Conservation (phyloP, 2,113 vertebrate genomes). For the Rostratula benghalensis region DNA sequence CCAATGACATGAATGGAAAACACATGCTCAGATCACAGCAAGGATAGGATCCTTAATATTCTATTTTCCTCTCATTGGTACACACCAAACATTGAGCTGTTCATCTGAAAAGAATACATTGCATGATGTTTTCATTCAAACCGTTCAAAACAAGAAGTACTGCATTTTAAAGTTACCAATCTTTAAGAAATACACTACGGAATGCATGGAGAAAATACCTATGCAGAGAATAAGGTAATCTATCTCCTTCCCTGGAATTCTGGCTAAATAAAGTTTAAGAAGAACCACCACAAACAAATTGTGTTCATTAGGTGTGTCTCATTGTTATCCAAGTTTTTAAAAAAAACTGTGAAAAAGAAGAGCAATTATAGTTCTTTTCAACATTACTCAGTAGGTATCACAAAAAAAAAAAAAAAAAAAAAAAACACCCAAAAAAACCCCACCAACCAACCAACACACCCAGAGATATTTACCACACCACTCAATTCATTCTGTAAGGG, state of each 20-base stretch:
- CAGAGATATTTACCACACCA: neutral
- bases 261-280: neutral
- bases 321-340: neutral
- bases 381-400: neutral
- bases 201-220: neutral
- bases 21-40: neutral
- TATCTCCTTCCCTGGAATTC: neutral
- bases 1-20: slow-evolving; percentile 37
- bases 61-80: neutral
- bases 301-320: neutral
- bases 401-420: neutral
- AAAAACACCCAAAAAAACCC: too few relatives aligned
- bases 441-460: too few relatives aligned
- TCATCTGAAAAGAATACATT: slow-evolving; percentile 14
- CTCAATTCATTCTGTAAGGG: neutral
- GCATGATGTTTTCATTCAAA: slow-evolving; percentile 5
- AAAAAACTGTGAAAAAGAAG: neutral
- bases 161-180: slow-evolving; percentile 25
- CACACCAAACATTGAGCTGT: neutral
- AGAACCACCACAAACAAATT: neutral
- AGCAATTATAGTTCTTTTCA: neutral
- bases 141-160: slow-evolving; percentile 2
- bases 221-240: neutral
- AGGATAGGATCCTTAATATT: neutral
- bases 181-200: slow-evolving; percentile 11